Base-by-base conservation (phyloP, 2,113 vertebrate species). In the Addax nasomaculatus region DNA sequence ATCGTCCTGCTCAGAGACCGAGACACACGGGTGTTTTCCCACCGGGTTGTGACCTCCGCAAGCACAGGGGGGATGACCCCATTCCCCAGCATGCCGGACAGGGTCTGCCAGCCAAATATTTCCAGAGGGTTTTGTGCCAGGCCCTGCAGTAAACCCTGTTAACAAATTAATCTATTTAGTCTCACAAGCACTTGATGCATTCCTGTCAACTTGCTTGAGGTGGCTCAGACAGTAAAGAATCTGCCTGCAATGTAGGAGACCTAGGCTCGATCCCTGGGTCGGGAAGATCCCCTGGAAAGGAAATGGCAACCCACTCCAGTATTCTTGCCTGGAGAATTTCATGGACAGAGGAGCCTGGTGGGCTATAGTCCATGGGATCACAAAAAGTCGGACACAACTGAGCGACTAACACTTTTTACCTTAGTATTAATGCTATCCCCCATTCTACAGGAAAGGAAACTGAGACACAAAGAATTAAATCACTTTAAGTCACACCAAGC, bases 71-170 rank as follows among this genome's bases (percentile, higher is more conserved):
- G 17, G n/a, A n/a, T 6, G 78, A 27, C 58, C 49, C 15, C 11
- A 3, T 13, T 6, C 27, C 15, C 33, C 23, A 17, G 49, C 57
- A n/a, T 0, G 4, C 7, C 14, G 25, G 39, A 53, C 51, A 85
- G 58, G 0, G 60, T 21, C 27, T 51, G 23, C 14, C 62, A 62
- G 25, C 4, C 49, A 3, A 33, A 3, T 3, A 1, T 1, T 6
- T 19, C 45, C 4, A 5, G 13, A 16, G 36, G 2, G 5, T 19
- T 36, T 29, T 8, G 43, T n/a, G 30, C 36, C 36, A 7, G 51
- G n/a, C 19, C 14, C 33, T 15, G 36, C 9, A 21, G 27, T 2
- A n/a, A 39, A 47, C 25, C 43, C 13, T 15, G 9, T 2, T 6
- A 36, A 11, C 58, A 51, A 12, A 55, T 29, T 14, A 89, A 30